Evolutionary conservation across 2,888 invertebrate species (phyloP).

Genomic region (Caradrina clavipalpis): DNA sequence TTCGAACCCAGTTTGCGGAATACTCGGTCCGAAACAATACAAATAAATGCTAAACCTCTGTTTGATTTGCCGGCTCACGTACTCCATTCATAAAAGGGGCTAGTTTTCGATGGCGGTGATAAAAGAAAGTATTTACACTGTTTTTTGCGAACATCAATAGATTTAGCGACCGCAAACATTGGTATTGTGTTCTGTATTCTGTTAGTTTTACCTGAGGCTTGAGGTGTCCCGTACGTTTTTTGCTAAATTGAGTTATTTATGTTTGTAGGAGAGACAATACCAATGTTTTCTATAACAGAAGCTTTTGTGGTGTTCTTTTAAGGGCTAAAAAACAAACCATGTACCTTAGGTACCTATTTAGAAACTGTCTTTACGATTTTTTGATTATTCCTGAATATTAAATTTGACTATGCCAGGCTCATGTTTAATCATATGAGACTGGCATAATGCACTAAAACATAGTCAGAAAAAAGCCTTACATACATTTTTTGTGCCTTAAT

Average conservation of each 20-base stretch:
- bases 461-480: too few species aligned
- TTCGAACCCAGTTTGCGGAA: constrained; percentile 36
- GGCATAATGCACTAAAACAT: too few species aligned
- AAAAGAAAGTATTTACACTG: constrained; percentile 68
- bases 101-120: constrained; percentile 45
- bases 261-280: too few species aligned
- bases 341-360: too few species aligned
- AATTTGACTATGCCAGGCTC: too few species aligned
- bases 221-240: constrained; percentile 2
- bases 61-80: constrained; percentile 73
- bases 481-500: too few species aligned
- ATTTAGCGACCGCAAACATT: constrained; percentile 66
- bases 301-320: too few species aligned
- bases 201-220: constrained; percentile 38
- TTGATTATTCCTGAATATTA: too few species aligned
- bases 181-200: constrained; percentile 50
- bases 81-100: constrained; percentile 60
- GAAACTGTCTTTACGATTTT: too few species aligned
- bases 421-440: too few species aligned
- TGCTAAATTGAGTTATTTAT: background rate
- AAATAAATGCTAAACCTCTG: constrained; percentile 63
- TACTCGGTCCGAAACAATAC: constrained; percentile 56
- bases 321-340: too few species aligned
- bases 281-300: too few species aligned
- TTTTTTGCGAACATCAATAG: constrained; percentile 68